These are phyloP conservation scores for Exephanes ischioxanthus DNA, from an alignment of 2,888 invertebrate species.

Conservation along the genomic window DNA sequence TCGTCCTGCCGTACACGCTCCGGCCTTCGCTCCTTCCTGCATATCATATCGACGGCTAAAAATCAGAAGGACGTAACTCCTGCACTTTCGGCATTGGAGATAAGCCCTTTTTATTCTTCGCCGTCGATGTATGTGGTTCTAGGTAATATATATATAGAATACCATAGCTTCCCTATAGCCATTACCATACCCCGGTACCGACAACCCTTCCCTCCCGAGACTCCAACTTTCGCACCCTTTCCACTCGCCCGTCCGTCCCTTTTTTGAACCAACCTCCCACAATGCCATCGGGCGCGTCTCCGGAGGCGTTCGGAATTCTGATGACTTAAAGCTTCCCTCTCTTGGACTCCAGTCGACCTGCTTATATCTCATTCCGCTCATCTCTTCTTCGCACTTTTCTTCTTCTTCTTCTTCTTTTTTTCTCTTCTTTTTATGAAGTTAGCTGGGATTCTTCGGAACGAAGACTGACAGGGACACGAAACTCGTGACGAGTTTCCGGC, in stretches of 20 bases:
- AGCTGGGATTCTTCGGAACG: constrained; percentile 27
- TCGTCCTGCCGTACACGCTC: constrained; percentile 17
- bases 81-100: no score
- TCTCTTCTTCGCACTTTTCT: constrained; percentile 35
- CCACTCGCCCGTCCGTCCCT: constrained; percentile 24
- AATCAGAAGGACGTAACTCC: no score
- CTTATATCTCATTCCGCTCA: constrained; percentile 32
- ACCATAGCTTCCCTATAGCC: constrained; percentile 13
- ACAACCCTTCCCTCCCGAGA: constrained; percentile 40
- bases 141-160: neutral
- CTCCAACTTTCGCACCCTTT: constrained; percentile 43
- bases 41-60: no score
- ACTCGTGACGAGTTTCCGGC: no score
- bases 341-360: constrained; percentile 17
- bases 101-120: no score
- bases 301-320: constrained; percentile 51
- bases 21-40: neutral
- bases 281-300: constrained; percentile 39
- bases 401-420: neutral
- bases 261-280: constrained; percentile 38
- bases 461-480: constrained; percentile 7
- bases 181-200: constrained; percentile 23
- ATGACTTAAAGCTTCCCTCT: constrained; percentile 44
- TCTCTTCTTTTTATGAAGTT: constrained; percentile 20
- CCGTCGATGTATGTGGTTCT: no score